These are phyloP conservation scores for Cremastobaeus sp. DNA, from an alignment of 2,888 invertebrate species.

Conservation along the genomic window DNA sequence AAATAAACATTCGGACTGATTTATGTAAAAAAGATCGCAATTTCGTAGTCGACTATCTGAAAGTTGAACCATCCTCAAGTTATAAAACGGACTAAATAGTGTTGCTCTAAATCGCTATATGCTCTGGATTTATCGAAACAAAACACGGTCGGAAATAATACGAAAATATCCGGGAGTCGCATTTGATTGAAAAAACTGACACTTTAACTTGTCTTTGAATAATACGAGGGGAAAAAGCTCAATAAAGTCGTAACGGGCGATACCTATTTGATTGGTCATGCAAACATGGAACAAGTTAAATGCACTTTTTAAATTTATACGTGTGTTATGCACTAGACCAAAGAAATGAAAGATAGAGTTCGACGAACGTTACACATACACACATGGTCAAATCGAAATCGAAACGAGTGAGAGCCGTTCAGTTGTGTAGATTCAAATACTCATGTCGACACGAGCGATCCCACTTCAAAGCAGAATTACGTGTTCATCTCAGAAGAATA, in stretches of 20 bases:
- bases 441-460: constrained; percentile 46
- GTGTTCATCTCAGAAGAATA: constrained; percentile 39
- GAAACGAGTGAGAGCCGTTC: constrained; percentile 43
- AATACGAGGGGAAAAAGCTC: constrained; percentile 13
- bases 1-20: too few relatives aligned
- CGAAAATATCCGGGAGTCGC: constrained; percentile 8
- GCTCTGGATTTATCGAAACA: constrained; percentile 2
- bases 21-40: too few relatives aligned
- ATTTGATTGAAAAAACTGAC: constrained; percentile 33
- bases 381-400: constrained; percentile 22
- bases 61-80: too few relatives aligned
- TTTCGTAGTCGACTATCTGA: too few relatives aligned
- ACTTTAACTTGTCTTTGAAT: constrained; percentile 32
- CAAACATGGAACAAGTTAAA: constrained; percentile 24
- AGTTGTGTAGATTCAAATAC: constrained; percentile 33
- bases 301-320: constrained; percentile 38
- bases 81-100: too few relatives aligned
- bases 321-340: constrained; percentile 42
- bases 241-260: constrained; percentile 7
- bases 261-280: constrained; percentile 40
- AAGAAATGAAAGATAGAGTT: constrained; percentile 54
- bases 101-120: too few relatives aligned
- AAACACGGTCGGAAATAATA: neutral
- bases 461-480: constrained; percentile 39
- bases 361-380: constrained; percentile 38